Evolutionary conservation across 2,113 vertebrate species (phyloP).

Genomic region (Corythornis cristatus): DNA sequence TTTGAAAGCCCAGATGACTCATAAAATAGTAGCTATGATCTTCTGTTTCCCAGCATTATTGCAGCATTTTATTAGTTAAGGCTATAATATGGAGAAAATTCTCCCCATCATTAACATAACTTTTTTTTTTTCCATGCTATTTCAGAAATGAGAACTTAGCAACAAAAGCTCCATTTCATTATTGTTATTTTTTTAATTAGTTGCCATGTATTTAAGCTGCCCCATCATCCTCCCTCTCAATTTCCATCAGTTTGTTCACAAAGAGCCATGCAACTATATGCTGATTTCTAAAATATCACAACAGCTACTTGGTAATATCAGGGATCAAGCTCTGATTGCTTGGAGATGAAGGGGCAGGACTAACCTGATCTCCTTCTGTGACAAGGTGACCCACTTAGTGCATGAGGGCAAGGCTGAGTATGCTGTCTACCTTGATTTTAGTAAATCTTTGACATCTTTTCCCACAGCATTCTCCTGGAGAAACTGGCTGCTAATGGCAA

Average conservation of each 20-base stretch:
- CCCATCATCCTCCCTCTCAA: background rate
- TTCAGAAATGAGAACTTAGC: background rate
- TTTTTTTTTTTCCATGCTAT: background rate
- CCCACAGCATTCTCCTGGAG: background rate
- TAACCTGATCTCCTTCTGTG: background rate
- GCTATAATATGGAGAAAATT: background rate
- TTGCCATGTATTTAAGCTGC: background rate
- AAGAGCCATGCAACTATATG: background rate
- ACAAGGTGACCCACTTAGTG: background rate
- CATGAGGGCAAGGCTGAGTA: background rate
- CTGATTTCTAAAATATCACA: background rate
- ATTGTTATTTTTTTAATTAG: background rate
- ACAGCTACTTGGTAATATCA: background rate
- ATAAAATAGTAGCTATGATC: slow-evolving; percentile 24
- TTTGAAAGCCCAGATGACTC: slow-evolving; percentile 33
- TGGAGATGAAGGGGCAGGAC: background rate
- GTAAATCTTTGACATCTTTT: background rate
- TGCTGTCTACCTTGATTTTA: background rate
- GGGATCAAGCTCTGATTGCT: background rate
- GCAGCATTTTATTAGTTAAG: slow-evolving; percentile 22
- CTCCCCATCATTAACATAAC: background rate
- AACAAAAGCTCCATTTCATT: background rate
- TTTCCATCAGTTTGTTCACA: background rate
- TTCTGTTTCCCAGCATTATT: slow-evolving; percentile 13
- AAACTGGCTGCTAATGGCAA: background rate